These are phyloP conservation scores for Microctonus aethiopoides DNA, from an alignment of 2,888 invertebrate genomes.

Conservation along the genomic window DNA sequence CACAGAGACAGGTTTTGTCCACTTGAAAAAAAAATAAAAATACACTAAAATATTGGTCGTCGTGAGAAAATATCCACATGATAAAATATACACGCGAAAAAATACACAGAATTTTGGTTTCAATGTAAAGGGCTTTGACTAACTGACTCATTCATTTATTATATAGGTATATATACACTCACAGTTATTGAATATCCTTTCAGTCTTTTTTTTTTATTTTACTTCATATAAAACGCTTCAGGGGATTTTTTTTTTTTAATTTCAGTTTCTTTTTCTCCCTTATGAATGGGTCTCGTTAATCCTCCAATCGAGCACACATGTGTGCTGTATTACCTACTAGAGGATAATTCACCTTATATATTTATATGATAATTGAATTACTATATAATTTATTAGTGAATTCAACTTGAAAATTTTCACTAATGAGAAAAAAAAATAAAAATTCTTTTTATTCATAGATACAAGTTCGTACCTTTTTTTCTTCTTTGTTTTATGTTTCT, in stretches of 20 bases:
- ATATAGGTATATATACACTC: neutral
- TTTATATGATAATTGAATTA: neutral
- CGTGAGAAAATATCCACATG: neutral
- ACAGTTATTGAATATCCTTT: neutral
- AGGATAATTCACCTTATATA: too few relatives aligned
- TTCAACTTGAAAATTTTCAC: too few relatives aligned
- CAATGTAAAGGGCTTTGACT: neutral
- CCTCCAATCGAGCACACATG: slow-evolving; percentile 12
- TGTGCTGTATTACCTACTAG: neutral
- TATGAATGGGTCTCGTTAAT: neutral
- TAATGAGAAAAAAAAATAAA: too few relatives aligned
- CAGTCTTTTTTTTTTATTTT: neutral
- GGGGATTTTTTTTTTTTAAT: neutral
- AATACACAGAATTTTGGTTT: neutral
- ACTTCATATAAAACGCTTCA: neutral
- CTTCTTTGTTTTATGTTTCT: too few relatives aligned
- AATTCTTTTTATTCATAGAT: neutral
- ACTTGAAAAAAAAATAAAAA: neutral
- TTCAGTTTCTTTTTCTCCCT: neutral
- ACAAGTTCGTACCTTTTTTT: neutral
- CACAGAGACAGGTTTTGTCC: neutral
- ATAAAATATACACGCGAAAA: neutral
- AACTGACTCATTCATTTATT: too few relatives aligned
- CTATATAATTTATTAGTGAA: neutral
- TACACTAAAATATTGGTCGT: neutral